Evolutionary conservation across 2,113 vertebrate species (phyloP), one percentile per base, ranked within the genome.

Genomic region (Penelope pileata): DNA sequence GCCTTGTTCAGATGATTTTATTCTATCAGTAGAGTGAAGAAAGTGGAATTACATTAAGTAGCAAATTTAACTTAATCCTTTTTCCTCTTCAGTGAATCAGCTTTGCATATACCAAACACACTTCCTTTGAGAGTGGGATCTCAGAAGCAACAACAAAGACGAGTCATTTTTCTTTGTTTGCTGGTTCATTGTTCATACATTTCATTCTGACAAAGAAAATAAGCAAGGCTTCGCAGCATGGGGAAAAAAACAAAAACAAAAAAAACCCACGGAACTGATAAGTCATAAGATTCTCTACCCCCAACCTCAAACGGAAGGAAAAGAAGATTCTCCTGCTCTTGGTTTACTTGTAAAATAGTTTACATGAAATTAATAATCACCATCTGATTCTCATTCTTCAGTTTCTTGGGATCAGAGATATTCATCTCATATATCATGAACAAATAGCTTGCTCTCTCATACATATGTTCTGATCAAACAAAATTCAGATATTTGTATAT

Each of bases 301-400:
- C 36, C 60, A 32, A 38, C 36, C 36, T 62, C 36, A 27, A 58
- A 40, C 47, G 76, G 26, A 51, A 83, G 89, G 45, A 26, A 77
- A 90, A 88, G 15, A 34, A 88, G 78, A 86, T 94, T 90, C 64
- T n/a, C 34, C 26, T 81, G 26, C 29, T 86, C 7, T 58, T 82
- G 22, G 8, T 60, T 92, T 78, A 64, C 45, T 59, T 74, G 42
- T 50, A 74, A 93, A 93, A 59, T 70, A 47, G 10, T 70, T 86
- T 40, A 5, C 86, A 63, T 79, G 80, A 13, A 29, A 81, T 90
- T 86, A 91, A 88, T 83, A 53, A 77, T 48, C 47, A 86, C 29
- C 29, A 83, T 42, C 42, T 67, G 72, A 88, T 86, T 86, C 34
- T 77, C 60, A 74, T 70, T 26, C 23, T 19, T 83, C 73, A 47